A percentile compares a stretch with the other conserved stretches of the same genome.
phyloP scores from a whole-genome alignment of 2,113 vertebrate genomes.

The Dipodomys spectabilis region DNA sequence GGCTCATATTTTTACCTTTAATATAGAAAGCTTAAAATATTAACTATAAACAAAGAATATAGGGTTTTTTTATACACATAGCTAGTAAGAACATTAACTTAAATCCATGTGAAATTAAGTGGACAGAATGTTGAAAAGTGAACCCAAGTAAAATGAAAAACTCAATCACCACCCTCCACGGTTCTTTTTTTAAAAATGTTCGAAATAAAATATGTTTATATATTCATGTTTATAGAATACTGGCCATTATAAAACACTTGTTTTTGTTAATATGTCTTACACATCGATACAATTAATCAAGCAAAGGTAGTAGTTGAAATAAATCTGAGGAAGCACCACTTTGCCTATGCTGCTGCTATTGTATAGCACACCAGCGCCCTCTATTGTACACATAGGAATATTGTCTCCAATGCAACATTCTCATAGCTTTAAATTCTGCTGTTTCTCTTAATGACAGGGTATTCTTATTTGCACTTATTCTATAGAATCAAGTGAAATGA shows the following conservation, averaged over 20 bases:
- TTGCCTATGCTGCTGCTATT: background rate
- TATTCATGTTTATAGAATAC: background rate
- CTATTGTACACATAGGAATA: slow-evolving; percentile 74
- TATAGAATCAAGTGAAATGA: background rate
- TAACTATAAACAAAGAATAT: background rate
- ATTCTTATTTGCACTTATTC: background rate
- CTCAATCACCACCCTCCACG: background rate
- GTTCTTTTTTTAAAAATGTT: background rate
- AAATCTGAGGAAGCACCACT: background rate
- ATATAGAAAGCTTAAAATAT: background rate
- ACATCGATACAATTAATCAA: slow-evolving; percentile 2
- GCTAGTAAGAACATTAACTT: background rate
- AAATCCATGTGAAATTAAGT: background rate
- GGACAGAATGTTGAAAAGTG: background rate
- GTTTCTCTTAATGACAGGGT: background rate
- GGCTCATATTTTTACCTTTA: background rate
- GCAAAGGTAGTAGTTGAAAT: background rate
- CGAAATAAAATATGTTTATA: background rate
- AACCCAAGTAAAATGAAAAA: background rate
- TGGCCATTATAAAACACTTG: background rate
- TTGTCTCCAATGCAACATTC: background rate
- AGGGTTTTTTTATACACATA: background rate
- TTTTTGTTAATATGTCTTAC: slow-evolving; percentile 21
- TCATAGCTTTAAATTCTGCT: background rate
- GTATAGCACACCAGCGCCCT: slow-evolving; percentile 68